Evolutionary conservation across 2,113 vertebrate genomes (phyloP).

Genomic region (Halichoeres trimaculatus): DNA sequence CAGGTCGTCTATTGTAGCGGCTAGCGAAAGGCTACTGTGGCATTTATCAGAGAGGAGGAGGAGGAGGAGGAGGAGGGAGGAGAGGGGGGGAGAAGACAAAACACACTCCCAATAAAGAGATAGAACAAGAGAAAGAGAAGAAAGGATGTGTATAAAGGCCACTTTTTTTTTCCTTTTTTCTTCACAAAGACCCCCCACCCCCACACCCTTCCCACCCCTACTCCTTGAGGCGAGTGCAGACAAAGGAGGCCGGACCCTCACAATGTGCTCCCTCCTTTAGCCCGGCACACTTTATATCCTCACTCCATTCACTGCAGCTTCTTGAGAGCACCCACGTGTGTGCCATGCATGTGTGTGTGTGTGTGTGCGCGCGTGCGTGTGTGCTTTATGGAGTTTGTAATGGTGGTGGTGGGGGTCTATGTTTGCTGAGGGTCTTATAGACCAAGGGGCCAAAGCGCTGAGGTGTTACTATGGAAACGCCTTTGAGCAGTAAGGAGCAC

Average conservation of each 20-base stretch:
- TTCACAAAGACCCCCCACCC: constrained; percentile 62
- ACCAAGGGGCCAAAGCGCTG: constrained; percentile 67
- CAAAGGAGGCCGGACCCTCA: constrained; percentile 75
- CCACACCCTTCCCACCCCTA: constrained; percentile 39
- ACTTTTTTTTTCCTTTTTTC: constrained; percentile 60
- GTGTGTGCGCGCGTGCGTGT: constrained; percentile 29
- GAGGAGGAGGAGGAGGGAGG: constrained; percentile 55
- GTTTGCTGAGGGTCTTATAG: constrained; percentile 77
- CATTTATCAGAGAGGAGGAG: constrained; percentile 83
- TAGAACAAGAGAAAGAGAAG: constrained; percentile 83
- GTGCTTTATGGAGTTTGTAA: constrained; percentile 64
- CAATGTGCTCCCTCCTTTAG: constrained; percentile 74
- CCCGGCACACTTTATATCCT: constrained; percentile 81
- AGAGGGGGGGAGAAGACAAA: constrained; percentile 72
- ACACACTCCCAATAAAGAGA: constrained; percentile 85
- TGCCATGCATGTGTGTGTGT: constrained; percentile 24
- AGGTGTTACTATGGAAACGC: constrained; percentile 80
- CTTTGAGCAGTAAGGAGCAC: constrained; percentile 78
- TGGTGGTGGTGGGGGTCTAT: constrained; percentile 57
- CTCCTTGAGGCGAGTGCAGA: constrained; percentile 75
- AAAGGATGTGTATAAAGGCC: constrained; percentile 84
- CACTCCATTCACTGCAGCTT: constrained; percentile 72
- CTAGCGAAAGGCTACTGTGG: constrained; percentile 83
- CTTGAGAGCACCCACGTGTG: constrained; percentile 68
- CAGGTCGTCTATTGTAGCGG: constrained; percentile 83